Percentiles rank a stretch among this genome's conserved stretches.
These are phyloP conservation scores for Nothocercus nigrocapillus DNA, from an alignment of 2,113 vertebrate species.

Conservation along the genomic window DNA sequence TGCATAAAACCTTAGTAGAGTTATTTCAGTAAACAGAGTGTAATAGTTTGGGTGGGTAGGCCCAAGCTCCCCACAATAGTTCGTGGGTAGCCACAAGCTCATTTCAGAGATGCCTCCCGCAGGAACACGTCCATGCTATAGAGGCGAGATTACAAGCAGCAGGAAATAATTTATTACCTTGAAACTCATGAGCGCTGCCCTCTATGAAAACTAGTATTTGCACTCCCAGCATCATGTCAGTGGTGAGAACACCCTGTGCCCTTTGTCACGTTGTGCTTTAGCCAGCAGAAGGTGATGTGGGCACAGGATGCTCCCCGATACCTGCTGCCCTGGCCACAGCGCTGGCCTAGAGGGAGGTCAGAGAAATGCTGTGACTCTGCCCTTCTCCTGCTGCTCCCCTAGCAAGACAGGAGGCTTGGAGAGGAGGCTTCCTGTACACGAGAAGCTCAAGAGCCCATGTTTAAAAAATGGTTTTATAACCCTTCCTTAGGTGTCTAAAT, in stretches of 20 bases:
- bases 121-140: neutral
- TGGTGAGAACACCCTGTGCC: neutral
- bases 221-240: neutral
- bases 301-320: fast-evolving
- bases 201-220: neutral
- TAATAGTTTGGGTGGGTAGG: neutral
- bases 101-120: neutral
- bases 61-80: no score
- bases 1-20: conserved; percentile 47
- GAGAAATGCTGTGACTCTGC: neutral
- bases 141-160: neutral
- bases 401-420: neutral
- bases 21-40: conserved; percentile 26
- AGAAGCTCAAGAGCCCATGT: neutral
- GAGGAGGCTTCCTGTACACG: neutral
- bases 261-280: neutral
- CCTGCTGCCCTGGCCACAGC: neutral
- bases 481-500: neutral
- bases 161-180: neutral
- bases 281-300: neutral
- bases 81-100: neutral
- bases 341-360: neutral
- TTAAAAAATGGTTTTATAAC: neutral
- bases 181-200: neutral
- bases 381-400: neutral